A percentile compares a stretch with the other conserved stretches of the same genome.
phyloP scores from a whole-genome alignment of 2,113 vertebrate species.

The Dendrocopos noguchii region DNA sequence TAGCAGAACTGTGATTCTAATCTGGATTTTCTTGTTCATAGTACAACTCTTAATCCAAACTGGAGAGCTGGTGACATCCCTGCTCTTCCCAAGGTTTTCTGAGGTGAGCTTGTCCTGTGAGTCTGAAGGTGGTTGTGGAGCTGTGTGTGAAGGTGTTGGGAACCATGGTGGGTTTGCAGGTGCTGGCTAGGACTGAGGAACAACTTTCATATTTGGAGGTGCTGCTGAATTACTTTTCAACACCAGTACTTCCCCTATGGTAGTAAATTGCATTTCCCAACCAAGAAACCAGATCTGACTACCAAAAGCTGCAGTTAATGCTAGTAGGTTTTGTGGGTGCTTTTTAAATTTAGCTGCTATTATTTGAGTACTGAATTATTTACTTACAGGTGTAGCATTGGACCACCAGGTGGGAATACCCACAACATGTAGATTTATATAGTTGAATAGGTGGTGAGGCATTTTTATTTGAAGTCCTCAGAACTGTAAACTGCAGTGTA shows the following conservation, averaged over 20 bases:
- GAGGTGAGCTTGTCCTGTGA: not conserved
- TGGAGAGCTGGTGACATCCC: not conserved
- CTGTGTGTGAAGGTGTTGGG: fast-evolving
- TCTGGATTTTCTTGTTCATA: not conserved
- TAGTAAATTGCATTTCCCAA: not conserved
- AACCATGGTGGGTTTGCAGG: not conserved
- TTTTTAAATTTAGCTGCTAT: conserved; percentile 6
- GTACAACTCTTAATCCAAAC: not conserved
- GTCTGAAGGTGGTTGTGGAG: fast-evolving
- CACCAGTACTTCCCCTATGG: fast-evolving
- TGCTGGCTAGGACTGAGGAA: not conserved
- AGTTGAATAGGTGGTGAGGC: not conserved
- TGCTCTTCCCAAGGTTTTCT: not conserved
- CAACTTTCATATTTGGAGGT: not conserved
- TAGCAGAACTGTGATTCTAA: not conserved
- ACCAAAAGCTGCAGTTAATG: not conserved
- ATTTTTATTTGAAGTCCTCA: not conserved
- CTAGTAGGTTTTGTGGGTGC: conserved; percentile 15
- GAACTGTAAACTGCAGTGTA: not conserved
- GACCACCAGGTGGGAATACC: not conserved
- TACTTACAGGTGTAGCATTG: not conserved
- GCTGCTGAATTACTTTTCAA: not conserved
- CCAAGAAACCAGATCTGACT: not conserved
- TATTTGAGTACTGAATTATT: conserved; percentile 31
- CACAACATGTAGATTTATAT: not conserved